Evolutionary conservation across 2,113 vertebrate genomes (phyloP).

Genomic region (Carassius carassius): DNA sequence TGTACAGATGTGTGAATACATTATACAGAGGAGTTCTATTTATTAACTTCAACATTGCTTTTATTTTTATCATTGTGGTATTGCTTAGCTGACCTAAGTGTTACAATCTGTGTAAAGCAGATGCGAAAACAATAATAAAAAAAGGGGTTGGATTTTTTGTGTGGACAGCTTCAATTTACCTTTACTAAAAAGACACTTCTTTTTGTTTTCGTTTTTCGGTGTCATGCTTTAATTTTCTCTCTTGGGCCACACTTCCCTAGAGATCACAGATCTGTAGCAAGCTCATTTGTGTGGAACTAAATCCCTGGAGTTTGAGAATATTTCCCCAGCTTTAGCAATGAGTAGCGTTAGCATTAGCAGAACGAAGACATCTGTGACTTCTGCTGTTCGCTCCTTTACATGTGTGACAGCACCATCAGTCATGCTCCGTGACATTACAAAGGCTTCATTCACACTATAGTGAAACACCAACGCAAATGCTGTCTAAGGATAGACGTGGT

Average conservation of each 20-base stretch:
- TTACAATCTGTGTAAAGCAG: conserved; percentile 19
- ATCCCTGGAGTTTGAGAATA: conserved; percentile 14
- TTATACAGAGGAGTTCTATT: conserved; percentile 44
- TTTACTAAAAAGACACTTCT: neutral
- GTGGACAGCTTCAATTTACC: neutral
- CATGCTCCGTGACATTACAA: conserved; percentile 22
- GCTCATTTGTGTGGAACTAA: neutral
- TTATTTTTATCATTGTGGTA: conserved; percentile 40
- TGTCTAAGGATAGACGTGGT: neutral
- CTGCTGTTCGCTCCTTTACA: conserved; percentile 21
- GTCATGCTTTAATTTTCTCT: neutral
- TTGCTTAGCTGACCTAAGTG: conserved; percentile 25
- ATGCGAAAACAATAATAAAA: conserved; percentile 3
- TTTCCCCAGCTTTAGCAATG: conserved; percentile 16
- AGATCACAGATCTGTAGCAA: neutral
- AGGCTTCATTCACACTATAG: conserved; percentile 33
- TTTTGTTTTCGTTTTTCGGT: neutral
- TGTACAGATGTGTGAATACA: conserved; percentile 46
- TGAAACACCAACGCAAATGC: conserved; percentile 2
- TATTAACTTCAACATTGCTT: conserved; percentile 40
- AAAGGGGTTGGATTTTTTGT: neutral
- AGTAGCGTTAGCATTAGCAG: conserved; percentile 11
- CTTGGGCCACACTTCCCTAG: neutral
- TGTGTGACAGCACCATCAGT: conserved; percentile 33
- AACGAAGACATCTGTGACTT: conserved; percentile 40